Evolutionary conservation across 1,140 invertebrate genomes (phyloP).

Genomic region (Drosophila seguyi): DNA sequence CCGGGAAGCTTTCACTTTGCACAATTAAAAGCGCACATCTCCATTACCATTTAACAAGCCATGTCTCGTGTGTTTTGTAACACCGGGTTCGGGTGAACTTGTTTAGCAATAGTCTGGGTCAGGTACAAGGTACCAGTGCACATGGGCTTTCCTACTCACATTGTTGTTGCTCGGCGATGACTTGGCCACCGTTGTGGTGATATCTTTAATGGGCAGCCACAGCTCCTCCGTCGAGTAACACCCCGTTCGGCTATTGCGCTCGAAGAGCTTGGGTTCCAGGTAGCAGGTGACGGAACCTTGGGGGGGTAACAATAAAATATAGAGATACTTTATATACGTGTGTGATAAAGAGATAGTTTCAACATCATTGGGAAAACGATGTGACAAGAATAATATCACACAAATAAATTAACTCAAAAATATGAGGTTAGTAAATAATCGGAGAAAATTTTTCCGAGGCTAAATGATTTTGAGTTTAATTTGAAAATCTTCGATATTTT

Average conservation of each 20-base stretch:
- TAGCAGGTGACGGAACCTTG: constrained; percentile 90
- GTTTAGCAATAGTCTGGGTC: constrained; percentile 47
- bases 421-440: neutral
- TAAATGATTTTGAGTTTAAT: neutral
- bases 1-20: constrained; percentile 51
- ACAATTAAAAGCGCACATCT: constrained; percentile 50
- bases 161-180: constrained; percentile 65
- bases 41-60: constrained; percentile 49
- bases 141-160: constrained; percentile 53
- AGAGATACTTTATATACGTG: neutral
- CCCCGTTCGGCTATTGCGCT: constrained; percentile 87
- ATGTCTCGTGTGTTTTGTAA: constrained; percentile 48
- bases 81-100: constrained; percentile 43
- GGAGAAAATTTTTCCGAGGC: neutral
- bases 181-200: constrained; percentile 85
- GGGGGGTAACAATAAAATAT: neutral
- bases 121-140: constrained; percentile 22
- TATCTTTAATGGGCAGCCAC: constrained; percentile 90
- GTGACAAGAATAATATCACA: neutral
- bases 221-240: constrained; percentile 90
- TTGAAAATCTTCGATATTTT: neutral
- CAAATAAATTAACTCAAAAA: neutral
- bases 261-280: constrained; percentile 89
- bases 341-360: neutral
- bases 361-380: neutral